Base-by-base conservation (phyloP, 2,888 invertebrate genomes). In the Mythimna vitellina region DNA sequence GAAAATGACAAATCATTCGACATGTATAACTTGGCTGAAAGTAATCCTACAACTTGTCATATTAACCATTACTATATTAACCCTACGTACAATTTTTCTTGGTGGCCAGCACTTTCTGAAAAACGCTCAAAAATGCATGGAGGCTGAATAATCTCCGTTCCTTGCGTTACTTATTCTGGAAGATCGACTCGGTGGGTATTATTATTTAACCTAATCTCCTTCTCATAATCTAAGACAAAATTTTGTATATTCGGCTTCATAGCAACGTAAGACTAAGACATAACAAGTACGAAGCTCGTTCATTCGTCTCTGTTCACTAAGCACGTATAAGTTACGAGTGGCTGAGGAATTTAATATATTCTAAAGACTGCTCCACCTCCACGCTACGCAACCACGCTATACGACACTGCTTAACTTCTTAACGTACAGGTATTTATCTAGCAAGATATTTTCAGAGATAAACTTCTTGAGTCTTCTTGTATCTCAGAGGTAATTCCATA, bases 301-400 rank as follows among this genome's bases (percentile, higher is more conserved):
- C 74, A 83, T 86, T 80, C 82, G 84, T 86, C 82, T 81, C 79
- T 73, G 70, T 76, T 77, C 83, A 76, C 78, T 78, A 75, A 81
- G 80, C 84, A 76, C 80, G 78, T 82, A 83, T 81, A 78, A 84
- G 81, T 81, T 78, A 86, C 85, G 78, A 79, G 78, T 78, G 76
- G 73, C 77, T 73, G 35, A 80, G 76, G 85, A 83, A 87, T 86
- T 86, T 86, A 84, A 87, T 85, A 85, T 82, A 80, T 78, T 76
- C 81, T 80, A 75, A 78, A 86, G 84, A 83, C 74, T 80, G 65
- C 64, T 72, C 67, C 70, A 81, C 83, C 84, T 84, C 65, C 57
- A 75, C 73, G 70, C 64, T 72, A 38, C 60, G 65, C 65, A 76
- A 73, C 82, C 76, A 73, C 78, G 68, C 49, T 61, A 64, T 83